Evolutionary conservation across 2,888 invertebrate species (phyloP).

Genomic region (Gari tellinella): DNA sequence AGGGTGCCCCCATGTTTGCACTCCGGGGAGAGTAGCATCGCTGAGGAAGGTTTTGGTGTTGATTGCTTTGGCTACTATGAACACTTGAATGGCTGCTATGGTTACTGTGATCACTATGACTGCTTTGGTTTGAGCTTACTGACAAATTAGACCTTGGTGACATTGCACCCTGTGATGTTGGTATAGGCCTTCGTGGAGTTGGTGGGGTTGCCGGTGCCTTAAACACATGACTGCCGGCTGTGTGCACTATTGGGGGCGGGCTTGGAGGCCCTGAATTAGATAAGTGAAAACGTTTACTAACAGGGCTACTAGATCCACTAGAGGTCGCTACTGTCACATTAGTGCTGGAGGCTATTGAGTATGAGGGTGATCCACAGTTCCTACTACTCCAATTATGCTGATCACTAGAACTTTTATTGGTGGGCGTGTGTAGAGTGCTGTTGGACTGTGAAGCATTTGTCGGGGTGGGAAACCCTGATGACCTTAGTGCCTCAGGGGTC

Average conservation of each 20-base stretch:
- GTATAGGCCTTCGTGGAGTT: conserved; percentile 68
- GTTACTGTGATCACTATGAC: conserved; percentile 57
- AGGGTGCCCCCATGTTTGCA: conserved; percentile 32
- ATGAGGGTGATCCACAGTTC: conserved; percentile 68
- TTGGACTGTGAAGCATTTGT: conserved; percentile 53
- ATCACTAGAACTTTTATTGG: conserved; percentile 52
- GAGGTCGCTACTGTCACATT: conserved; percentile 74
- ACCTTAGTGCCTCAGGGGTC: conserved; percentile 73
- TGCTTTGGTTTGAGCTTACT: conserved; percentile 62
- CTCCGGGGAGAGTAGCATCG: conserved; percentile 53
- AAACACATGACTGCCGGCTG: conserved; percentile 63
- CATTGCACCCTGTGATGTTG: conserved; percentile 71
- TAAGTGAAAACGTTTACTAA: conserved; percentile 75
- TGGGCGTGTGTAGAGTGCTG: conserved; percentile 55
- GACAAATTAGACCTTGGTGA: conserved; percentile 68
- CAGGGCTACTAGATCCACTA: conserved; percentile 78
- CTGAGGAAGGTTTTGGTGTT: conserved; percentile 50
- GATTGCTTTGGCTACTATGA: conserved; percentile 49
- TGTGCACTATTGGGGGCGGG: conserved; percentile 59
- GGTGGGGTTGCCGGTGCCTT: conserved; percentile 78
- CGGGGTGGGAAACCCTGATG: conserved; percentile 58
- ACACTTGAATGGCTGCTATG: conserved; percentile 64
- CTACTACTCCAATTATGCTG: conserved; percentile 44
- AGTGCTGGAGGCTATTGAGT: conserved; percentile 67
- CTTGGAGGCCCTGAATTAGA: conserved; percentile 75